Evolutionary conservation across 2,113 vertebrate genomes (phyloP).

Genomic region (Amphiprion percula): DNA sequence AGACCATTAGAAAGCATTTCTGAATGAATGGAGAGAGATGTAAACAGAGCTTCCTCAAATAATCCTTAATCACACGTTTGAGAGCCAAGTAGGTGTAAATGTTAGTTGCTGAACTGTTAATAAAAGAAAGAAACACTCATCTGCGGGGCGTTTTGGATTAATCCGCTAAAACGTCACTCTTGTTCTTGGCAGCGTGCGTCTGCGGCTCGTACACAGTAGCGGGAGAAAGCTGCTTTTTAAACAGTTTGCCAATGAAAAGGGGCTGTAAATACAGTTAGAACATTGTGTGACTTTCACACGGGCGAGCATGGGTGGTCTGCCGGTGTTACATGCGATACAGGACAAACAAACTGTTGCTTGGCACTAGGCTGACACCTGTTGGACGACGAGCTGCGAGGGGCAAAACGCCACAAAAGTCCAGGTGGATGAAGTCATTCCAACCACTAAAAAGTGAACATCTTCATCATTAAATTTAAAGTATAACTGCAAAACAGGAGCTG

Average conservation of each 20-base stretch:
- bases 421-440: background rate
- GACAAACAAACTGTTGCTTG: constrained; percentile 39
- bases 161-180: constrained; percentile 9
- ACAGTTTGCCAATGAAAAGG: constrained; percentile 34
- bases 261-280: constrained; percentile 64
- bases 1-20: constrained; percentile 7
- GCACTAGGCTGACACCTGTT: constrained; percentile 79
- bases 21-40: constrained; percentile 37
- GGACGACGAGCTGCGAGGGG: constrained; percentile 49
- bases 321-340: constrained; percentile 37
- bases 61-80: constrained; percentile 18
- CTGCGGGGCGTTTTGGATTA: background rate
- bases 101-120: background rate
- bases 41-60: constrained; percentile 32
- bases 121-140: constrained; percentile 14
- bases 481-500: background rate
- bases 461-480: background rate
- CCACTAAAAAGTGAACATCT: background rate
- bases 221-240: constrained; percentile 14
- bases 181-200: background rate
- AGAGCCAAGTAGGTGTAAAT: constrained; percentile 23
- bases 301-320: constrained; percentile 71
- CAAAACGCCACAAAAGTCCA: background rate
- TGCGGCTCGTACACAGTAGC: background rate
- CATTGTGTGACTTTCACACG: constrained; percentile 72